Evolutionary conservation across 2,888 invertebrate species (phyloP), one percentile per base, ranked within the genome.

Genomic region (Hirtodrosophila trivittata): DNA sequence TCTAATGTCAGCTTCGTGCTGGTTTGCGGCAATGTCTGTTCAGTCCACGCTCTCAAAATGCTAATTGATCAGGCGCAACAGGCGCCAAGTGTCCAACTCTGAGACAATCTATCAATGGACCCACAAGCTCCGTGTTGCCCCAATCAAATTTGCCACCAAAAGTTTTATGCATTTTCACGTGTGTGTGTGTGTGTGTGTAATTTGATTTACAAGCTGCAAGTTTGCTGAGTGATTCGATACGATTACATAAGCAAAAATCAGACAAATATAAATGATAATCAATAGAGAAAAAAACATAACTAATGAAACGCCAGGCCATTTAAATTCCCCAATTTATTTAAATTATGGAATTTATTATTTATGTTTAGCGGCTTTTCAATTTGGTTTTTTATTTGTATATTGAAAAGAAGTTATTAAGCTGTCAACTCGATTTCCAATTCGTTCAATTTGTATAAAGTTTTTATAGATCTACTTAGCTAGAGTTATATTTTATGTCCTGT

Each of bases 191-290:
- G 66, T 66, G 45, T 65, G 45, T 58, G 70, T 57, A 66, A 77
- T 84, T 74, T 74, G 66, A 77, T 74, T 81, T 70, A 28, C n/a
- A n/a, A 43, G 45, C 65, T 68, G 77, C 75, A 68, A 81, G 81
- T 77, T 81, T 55, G 63, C 55, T 69, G 75, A 84, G 52, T 81
- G 77, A 74, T 64, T 68, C 38, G 74, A 74, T 64, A 66, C 38
- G 74, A 67, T 84, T 84, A 60, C 70, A 74, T 74, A 81, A 70
- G 59, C 46, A 33, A 59, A 49, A 45, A 50, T 13, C 37, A 6
- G 39, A 33, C 56, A 65, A 46, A 57, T 21, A 58, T 42, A 41
- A 56, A 49, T 58, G n/a, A 37, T 46, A 46, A 38, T 54, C 46
- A 47, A 57, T 70, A 60, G 56, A 60, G 42, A 39, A 49, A 38